Evolutionary conservation across 2,888 invertebrate genomes (phyloP), one percentile per base, ranked within the genome.

Genomic region (Sinohyriopsis cumingii): DNA sequence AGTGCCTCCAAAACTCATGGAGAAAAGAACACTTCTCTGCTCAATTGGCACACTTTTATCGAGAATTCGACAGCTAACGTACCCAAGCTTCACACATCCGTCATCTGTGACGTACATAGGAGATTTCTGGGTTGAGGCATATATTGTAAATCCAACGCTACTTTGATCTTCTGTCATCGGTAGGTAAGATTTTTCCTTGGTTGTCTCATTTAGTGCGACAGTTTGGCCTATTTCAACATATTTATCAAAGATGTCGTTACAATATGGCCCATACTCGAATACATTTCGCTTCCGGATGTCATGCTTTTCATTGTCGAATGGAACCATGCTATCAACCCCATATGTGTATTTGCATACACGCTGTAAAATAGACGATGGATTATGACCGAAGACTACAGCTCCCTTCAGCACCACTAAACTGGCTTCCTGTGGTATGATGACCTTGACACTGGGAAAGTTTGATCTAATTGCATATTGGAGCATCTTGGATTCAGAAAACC

Each of bases 371-470:
- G 63, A 33, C 3, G 53, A 19, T 5, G 69, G 69, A n/a, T 59
- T 54, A 22, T 73, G 67, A 1, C 72, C 72, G 20, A 64, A 73
- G 7, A 67, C 59, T n/a, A 69, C 72, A 3, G 72, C 72, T 5
- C 75, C 75, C 62, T 72, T 75, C 57, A 75, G 25, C 18, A 75
- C 69, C 0, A 67, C 66, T 19, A 68, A 55, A 5, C 67, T 69
- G 3, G 75, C 68, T 1, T 69, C 68, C n/a, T 55, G n/a, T 57
- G 75, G 70, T 19, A 63, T 65, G 6, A 72, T 55, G 18, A 75
- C 12, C 22, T 62, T 63, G n/a, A 63, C 20, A 22, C 61, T 7
- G 3, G 60, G 55, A 55, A 75, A 75, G 0, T 22, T 60, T 25
- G 55, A 57, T 45, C 54, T 60, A 6, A 75, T 70, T 22, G 63